These are phyloP conservation scores for Gracilinanus agilis DNA, from an alignment of 2,113 vertebrate genomes.

Conservation along the genomic window DNA sequence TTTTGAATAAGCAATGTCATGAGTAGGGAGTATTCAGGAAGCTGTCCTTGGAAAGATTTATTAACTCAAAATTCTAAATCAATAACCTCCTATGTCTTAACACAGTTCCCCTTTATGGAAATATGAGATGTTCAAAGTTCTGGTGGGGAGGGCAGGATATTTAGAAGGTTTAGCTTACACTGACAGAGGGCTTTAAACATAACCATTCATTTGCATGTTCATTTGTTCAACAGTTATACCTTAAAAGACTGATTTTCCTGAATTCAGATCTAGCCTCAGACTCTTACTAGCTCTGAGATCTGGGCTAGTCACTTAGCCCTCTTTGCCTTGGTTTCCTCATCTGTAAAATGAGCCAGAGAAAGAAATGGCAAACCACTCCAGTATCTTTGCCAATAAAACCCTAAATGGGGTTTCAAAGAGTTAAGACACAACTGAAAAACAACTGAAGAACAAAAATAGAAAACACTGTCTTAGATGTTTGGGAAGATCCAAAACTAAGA, in stretches of 20 bases:
- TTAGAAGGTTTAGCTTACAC: not conserved
- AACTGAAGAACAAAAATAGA: not conserved
- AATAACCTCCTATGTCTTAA: not conserved
- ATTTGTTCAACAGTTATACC: not conserved
- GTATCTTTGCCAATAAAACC: not conserved
- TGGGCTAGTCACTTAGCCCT: not conserved
- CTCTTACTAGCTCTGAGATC: not conserved
- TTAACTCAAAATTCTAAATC: conserved; percentile 2
- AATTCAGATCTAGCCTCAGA: not conserved
- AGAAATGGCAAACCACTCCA: not conserved
- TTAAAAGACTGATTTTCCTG: not conserved
- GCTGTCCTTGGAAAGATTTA: not conserved
- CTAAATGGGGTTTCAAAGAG: not conserved
- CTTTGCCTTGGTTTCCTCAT: not conserved
- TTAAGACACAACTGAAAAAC: not conserved
- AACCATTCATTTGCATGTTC: not conserved
- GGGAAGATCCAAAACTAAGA: not conserved
- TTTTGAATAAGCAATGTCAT: not conserved
- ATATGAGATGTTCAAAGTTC: not conserved
- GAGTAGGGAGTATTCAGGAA: not conserved
- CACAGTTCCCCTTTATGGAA: not conserved
- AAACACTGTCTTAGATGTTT: not conserved
- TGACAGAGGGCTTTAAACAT: not conserved
- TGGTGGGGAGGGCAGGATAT: not conserved
- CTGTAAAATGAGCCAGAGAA: not conserved